These are phyloP conservation scores for Mareca penelope DNA, from an alignment of 2,797 vertebrate species.

Conservation along the genomic window DNA sequence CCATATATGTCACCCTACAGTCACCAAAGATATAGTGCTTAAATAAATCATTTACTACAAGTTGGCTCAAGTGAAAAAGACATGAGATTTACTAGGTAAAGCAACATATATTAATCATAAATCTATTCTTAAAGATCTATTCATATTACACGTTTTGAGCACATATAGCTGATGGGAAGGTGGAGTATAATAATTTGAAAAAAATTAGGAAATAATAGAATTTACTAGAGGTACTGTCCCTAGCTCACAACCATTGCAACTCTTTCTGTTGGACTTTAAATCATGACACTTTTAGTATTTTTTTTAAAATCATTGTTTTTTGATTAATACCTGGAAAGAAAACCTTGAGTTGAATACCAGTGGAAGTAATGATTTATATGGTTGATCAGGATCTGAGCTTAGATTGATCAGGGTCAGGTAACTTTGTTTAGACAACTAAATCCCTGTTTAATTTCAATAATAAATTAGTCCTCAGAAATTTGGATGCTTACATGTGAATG, in stretches of 20 bases:
- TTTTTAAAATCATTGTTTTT: neutral
- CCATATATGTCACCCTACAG: neutral
- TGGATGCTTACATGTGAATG: neutral
- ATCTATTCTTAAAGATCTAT: neutral
- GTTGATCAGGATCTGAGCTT: neutral
- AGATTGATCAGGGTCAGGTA: neutral
- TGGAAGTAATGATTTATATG: neutral
- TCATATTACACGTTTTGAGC: neutral
- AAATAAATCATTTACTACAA: neutral
- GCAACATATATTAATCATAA: neutral
- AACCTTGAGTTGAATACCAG: neutral
- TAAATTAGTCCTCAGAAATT: neutral
- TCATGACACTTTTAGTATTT: fast-evolving
- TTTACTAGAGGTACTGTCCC: neutral
- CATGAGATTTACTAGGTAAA: neutral
- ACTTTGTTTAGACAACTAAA: neutral
- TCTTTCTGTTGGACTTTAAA: neutral
- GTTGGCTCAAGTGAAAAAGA: neutral
- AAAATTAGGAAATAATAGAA: neutral
- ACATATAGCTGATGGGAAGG: neutral
- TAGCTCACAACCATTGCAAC: neutral
- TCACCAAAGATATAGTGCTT: neutral
- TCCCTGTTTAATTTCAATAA: neutral
- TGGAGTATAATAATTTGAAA: neutral
- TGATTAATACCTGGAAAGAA: neutral